These are phyloP conservation scores for Notolepis coatsorum DNA, from an alignment of 2,797 vertebrate genomes.

Conservation along the genomic window DNA sequence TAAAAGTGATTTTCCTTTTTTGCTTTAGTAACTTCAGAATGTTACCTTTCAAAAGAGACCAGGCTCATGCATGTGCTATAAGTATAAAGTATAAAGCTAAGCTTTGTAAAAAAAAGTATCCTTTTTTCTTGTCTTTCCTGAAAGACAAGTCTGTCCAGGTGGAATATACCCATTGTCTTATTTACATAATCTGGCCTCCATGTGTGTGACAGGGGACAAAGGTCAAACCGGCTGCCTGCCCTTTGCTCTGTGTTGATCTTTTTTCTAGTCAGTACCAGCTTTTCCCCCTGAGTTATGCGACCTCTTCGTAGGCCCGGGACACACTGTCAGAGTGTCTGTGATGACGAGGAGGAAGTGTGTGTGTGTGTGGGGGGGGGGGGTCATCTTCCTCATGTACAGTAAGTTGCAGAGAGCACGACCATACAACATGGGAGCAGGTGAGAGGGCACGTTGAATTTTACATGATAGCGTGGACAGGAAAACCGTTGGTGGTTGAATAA, in stretches of 20 bases:
- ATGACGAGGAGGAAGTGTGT: no score
- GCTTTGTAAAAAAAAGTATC: no score
- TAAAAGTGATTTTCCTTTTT: no score
- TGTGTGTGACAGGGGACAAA: conserved; percentile 24
- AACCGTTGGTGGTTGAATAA: conserved; percentile 20
- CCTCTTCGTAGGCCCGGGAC: conserved; percentile 19
- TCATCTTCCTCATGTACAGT: conserved; percentile 49
- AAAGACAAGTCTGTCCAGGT: no score
- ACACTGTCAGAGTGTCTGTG: conserved; percentile 37
- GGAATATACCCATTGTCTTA: conserved; percentile 26
- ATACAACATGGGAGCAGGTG: conserved; percentile 42
- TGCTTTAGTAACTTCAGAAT: no score
- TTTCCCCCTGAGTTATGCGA: conserved; percentile 52
- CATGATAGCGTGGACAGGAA: conserved; percentile 13
- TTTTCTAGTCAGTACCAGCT: conserved; percentile 49
- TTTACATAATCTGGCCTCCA: conserved; percentile 28
- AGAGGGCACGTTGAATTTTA: conserved; percentile 8
- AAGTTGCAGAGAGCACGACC: conserved; percentile 59
- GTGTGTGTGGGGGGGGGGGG: conserved; percentile 55
- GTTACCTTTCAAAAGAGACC: no score
- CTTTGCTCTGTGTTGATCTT: conserved; percentile 50
- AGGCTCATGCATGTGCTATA: no score
- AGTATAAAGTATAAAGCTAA: no score
- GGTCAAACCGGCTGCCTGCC: conserved; percentile 50
- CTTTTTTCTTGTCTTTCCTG: no score